Percentiles rank a stretch among this genome's conserved stretches.
phyloP scores from a whole-genome alignment of 2,888 invertebrate genomes.

The Gisinianus flammeolus region DNA sequence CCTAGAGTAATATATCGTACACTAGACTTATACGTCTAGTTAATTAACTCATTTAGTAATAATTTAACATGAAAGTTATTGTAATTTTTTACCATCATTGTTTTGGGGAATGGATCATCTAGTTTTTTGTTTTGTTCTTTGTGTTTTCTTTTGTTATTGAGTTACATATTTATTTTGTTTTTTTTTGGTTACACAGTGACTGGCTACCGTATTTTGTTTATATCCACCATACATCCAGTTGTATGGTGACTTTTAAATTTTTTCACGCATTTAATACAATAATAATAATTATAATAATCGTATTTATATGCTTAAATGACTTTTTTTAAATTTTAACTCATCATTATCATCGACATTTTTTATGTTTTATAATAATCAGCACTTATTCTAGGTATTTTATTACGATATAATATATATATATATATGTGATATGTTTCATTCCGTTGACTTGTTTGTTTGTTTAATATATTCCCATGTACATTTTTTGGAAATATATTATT shows the following conservation, averaged over 20 bases:
- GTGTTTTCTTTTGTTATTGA: slow-evolving; percentile 2
- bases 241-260: background rate
- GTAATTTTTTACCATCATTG: background rate
- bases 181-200: background rate
- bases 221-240: too few relatives aligned
- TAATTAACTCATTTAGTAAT: background rate
- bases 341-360: slow-evolving; percentile 5
- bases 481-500: too few relatives aligned
- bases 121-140: background rate
- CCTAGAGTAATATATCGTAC: background rate
- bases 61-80: background rate
- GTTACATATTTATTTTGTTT: background rate
- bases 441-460: background rate
- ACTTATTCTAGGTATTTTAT: background rate
- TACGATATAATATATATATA: background rate
- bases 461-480: background rate
- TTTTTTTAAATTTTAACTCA: background rate
- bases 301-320: too few relatives aligned
- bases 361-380: background rate
- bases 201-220: too few relatives aligned
- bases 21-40: background rate
- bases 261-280: too few relatives aligned
- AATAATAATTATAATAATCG: too few relatives aligned
- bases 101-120: background rate
- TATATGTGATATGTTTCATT: slow-evolving; percentile 13